Conservation (phyloP, 2,797 vertebrate species). For the Gobio occitaniae region DNA sequence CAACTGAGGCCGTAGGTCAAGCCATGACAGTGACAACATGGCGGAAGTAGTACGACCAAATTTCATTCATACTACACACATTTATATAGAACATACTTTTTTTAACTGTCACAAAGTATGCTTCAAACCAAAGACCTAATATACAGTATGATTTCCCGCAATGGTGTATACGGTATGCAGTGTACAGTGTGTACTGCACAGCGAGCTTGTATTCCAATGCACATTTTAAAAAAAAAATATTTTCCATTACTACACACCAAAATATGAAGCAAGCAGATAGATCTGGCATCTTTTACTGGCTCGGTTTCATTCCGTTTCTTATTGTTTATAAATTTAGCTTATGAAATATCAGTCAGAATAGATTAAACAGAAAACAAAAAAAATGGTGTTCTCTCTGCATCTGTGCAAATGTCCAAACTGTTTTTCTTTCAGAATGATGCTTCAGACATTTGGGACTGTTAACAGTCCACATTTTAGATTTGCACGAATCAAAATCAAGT, state of each 20-base stretch:
- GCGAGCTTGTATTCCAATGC: background rate
- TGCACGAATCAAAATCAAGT: background rate
- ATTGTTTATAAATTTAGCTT: background rate
- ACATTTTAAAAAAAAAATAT: too few relatives aligned
- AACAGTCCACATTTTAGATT: background rate
- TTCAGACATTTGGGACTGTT: background rate
- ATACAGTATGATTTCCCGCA: too few relatives aligned
- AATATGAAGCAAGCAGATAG: too few relatives aligned
- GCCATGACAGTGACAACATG: too few relatives aligned
- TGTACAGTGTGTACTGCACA: background rate
- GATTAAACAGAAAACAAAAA: background rate
- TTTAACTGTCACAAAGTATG: too few relatives aligned
- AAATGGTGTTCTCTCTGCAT: conserved; percentile 3
- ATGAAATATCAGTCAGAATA: conserved; percentile 8
- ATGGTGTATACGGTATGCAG: too few relatives aligned
- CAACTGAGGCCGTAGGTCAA: too few relatives aligned
- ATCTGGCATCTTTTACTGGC: background rate
- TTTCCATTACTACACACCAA: background rate
- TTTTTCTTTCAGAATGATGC: conserved; percentile 9
- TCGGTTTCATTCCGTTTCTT: background rate
- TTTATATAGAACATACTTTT: too few relatives aligned
- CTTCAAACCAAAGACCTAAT: too few relatives aligned
- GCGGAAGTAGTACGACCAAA: too few relatives aligned
- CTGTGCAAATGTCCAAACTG: background rate
- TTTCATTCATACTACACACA: too few relatives aligned